phyloP scores from a whole-genome alignment of 2,888 invertebrate species.

The Conus canariensis region DNA sequence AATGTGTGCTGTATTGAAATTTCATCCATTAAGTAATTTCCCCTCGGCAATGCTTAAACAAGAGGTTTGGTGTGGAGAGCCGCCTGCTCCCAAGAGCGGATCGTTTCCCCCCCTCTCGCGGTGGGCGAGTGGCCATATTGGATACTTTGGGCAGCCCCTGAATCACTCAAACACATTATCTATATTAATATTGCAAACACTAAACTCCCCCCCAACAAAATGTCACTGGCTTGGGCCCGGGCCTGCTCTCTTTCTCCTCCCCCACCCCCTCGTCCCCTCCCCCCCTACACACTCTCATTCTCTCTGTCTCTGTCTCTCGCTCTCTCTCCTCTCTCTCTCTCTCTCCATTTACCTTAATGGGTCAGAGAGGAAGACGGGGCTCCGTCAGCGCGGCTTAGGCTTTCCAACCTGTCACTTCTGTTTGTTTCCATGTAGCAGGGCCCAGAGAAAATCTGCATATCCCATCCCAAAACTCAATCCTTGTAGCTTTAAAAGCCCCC shows the following conservation, averaged over 20 bases:
- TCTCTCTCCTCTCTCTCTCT: constrained; percentile 4
- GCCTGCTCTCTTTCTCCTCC: constrained; percentile 35
- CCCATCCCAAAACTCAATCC: constrained; percentile 49
- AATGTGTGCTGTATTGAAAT: constrained; percentile 47
- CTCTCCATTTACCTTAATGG: constrained; percentile 56
- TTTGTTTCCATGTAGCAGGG: constrained; percentile 44
- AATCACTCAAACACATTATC: constrained; percentile 56
- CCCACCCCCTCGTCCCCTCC: not conserved
- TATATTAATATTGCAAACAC: constrained; percentile 60
- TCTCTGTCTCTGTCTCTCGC: constrained; percentile 40
- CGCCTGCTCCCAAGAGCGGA: constrained; percentile 25
- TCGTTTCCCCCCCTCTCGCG: constrained; percentile 42
- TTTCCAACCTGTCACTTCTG: constrained; percentile 48
- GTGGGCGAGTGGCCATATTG: constrained; percentile 43
- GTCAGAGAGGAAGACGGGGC: constrained; percentile 42
- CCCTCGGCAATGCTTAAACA: constrained; percentile 47
- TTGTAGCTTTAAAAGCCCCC: constrained; percentile 47
- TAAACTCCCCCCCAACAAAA: constrained; percentile 54
- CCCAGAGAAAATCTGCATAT: constrained; percentile 42
- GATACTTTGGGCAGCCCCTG: constrained; percentile 42
- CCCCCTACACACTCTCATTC: not conserved
- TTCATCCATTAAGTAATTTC: constrained; percentile 53
- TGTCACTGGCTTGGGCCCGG: constrained; percentile 50
- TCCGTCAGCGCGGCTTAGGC: constrained; percentile 46
- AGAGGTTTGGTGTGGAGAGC: constrained; percentile 37